Percentiles rank a stretch among this genome's conserved stretches.
Evolutionary conservation across 2,797 vertebrate genomes (phyloP).

Genomic region (Aselliscus stoliczkanus): DNA sequence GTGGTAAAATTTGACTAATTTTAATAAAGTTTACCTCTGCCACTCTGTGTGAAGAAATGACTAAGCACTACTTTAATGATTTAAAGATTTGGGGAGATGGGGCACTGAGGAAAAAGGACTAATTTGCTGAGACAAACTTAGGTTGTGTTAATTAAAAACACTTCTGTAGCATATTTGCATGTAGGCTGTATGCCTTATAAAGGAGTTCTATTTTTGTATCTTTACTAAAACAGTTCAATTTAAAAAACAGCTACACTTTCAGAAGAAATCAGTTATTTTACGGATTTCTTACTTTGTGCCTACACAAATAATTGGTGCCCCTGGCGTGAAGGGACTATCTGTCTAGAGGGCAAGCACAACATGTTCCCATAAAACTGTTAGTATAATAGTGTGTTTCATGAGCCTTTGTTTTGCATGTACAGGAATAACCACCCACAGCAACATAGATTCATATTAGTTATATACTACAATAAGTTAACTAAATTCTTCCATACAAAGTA

Average conservation of each 20-base stretch:
- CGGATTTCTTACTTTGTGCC: constrained; percentile 3
- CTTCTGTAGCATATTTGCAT: neutral
- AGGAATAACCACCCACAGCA: neutral
- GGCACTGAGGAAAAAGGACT: neutral
- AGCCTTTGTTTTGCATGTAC: rapidly evolving
- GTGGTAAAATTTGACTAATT: neutral
- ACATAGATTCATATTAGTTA: neutral
- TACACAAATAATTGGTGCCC: neutral
- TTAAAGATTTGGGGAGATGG: neutral
- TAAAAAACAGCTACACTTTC: neutral
- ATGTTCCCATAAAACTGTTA: neutral
- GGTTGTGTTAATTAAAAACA: neutral
- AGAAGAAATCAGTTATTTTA: constrained; percentile 15
- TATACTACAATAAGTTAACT: neutral
- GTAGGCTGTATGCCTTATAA: neutral
- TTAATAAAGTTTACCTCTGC: neutral
- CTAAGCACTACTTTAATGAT: neutral
- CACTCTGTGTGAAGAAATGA: neutral
- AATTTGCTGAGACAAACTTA: neutral
- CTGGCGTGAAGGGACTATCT: neutral
- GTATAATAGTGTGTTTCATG: neutral
- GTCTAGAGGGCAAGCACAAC: neutral
- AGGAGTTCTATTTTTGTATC: neutral
- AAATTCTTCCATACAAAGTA: neutral
- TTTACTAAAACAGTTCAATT: neutral